Conservation (phyloP, 2,888 invertebrate genomes). For the Pterostichus niger region DNA sequence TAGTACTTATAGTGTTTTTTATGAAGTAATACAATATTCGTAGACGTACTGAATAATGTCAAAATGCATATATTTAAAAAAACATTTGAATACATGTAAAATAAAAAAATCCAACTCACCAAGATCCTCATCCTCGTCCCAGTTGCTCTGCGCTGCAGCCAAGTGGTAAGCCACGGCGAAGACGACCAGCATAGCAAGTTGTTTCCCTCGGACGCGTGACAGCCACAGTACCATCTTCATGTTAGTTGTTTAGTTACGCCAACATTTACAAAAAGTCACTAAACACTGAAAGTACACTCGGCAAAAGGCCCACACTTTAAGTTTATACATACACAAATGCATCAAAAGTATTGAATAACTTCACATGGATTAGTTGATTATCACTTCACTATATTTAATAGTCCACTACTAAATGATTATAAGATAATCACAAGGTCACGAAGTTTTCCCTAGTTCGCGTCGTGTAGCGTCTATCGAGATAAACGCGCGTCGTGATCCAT, state of each 20-base stretch:
- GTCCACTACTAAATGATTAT: no score
- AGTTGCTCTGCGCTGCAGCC: conserved; percentile 54
- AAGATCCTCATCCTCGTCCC: conserved; percentile 62
- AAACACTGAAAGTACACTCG: conserved; percentile 9
- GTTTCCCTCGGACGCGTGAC: neutral
- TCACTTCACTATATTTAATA: no score
- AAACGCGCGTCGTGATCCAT: no score
- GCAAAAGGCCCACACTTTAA: no score
- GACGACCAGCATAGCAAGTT: conserved; percentile 29
- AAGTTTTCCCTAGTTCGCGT: neutral
- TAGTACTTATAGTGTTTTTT: no score
- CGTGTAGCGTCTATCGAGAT: neutral
- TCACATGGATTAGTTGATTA: no score
- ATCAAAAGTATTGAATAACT: neutral
- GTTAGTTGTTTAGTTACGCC: conserved; percentile 8
- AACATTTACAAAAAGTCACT: no score
- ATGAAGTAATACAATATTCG: no score
- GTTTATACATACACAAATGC: no score
- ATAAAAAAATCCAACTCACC: conserved; percentile 19
- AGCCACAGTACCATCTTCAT: conserved; percentile 27
- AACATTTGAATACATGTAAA: neutral
- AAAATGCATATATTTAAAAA: neutral
- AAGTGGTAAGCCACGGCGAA: conserved; percentile 32
- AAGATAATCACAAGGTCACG: neutral
- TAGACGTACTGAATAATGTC: neutral